Base-by-base conservation (phyloP, 1,140 invertebrate species). In the Neodiprion pinetum region DNA sequence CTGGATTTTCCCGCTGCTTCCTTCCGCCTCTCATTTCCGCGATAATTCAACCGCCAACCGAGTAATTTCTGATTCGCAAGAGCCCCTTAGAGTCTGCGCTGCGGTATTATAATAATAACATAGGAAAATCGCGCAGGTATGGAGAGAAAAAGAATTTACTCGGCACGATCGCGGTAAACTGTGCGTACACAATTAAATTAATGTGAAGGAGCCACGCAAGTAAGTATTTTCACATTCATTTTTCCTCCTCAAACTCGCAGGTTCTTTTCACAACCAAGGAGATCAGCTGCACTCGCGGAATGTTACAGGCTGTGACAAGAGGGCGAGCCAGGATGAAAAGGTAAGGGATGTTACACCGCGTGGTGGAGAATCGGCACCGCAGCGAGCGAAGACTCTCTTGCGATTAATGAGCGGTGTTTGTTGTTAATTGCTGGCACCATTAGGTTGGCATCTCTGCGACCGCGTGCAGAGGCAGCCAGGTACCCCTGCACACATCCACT, bases 331-430 rank as follows among this genome's bases (percentile, higher is more conserved):
- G 1, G 28, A 40, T 40, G 28, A 40, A 69, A 69, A 47, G 67
- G 14, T 69, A 69, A 69, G 67, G 67, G 40, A 12, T 21, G 67
- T 14, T 14, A 65, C 17, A 21, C 61, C 17, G 4, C 61, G 78
- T 68, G 70, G 73, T 72, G 78, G 73, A 74, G 77, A 75, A 76
- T 75, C 74, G 75, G 75, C 74, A 71, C 28, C 5, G 28, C 5
- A 40, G 28, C 28, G 28, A 40, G 28, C 71, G 79, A 82, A 78
- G 78, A 83, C 80, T 79, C 81, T 83, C 79, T 81, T 79, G 84
- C 87, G 84, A 88, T 89, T 89, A 89, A 89, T 87, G 88, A 89
- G 86, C 86, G 84, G 85, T 88, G 87, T 88, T 89, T 89, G 87
- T 88, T 87, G 87, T 88, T 88, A 88, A 88, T 88, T 89, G 87